These are phyloP conservation scores for Tiaroga cobitis DNA, from an alignment of 2,797 vertebrate species.

Conservation along the genomic window DNA sequence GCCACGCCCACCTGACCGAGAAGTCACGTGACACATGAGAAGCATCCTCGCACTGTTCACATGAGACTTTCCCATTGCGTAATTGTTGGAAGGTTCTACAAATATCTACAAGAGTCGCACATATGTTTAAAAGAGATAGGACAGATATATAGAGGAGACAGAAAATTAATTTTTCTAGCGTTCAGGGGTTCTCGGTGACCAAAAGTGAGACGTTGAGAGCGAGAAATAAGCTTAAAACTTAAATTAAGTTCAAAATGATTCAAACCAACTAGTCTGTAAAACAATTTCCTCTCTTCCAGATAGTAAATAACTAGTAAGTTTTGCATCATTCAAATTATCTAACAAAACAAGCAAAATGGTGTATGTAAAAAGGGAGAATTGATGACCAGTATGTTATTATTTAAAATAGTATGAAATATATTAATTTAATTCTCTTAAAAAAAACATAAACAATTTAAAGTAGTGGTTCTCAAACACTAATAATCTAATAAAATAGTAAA, in stretches of 20 bases:
- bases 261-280: neutral
- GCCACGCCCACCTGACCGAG: constrained; percentile 4
- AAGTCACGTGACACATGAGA: constrained; percentile 51
- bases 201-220: neutral
- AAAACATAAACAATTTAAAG: too few species aligned
- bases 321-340: constrained; percentile 16
- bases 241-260: neutral
- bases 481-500: too few species aligned
- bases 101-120: neutral
- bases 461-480: neutral
- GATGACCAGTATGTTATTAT: neutral
- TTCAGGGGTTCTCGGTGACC: neutral
- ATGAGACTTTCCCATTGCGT: neutral
- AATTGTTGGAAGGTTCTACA: neutral
- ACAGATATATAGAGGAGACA: neutral
- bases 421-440: too few species aligned
- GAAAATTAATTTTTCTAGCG: neutral
- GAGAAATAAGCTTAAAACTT: neutral
- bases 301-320: too few species aligned
- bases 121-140: neutral
- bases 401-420: neutral
- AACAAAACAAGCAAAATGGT: neutral
- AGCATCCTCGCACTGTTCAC: neutral
- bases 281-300: neutral
- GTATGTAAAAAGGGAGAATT: neutral